Conservation (phyloP, 2,113 vertebrate species). For the Poecile atricapillus region DNA sequence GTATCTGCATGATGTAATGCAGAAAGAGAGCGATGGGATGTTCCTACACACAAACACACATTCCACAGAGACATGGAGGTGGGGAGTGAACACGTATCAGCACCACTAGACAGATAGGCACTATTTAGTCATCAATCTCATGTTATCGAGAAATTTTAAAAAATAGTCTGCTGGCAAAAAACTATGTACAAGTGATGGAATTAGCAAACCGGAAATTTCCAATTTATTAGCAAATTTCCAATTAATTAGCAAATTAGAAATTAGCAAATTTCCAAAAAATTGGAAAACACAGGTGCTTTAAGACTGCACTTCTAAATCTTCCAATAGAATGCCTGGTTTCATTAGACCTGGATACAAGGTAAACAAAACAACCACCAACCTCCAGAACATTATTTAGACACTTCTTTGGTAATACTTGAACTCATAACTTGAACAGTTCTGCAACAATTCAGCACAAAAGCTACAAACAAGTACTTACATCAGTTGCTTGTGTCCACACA, state of each 20-base stretch:
- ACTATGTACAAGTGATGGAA: not conserved
- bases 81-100: not conserved
- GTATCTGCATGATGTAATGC: not conserved
- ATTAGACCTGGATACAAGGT: not conserved
- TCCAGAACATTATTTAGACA: not conserved
- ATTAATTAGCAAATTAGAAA: too few species aligned
- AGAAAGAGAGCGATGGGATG: not conserved
- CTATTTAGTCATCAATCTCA: not conserved
- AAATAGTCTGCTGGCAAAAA: not conserved
- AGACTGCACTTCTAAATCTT: not conserved
- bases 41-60: not conserved
- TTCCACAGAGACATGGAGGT: not conserved
- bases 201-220: not conserved
- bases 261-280: too few species aligned
- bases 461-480: not conserved
- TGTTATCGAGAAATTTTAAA: not conserved
- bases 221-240: too few species aligned
- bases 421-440: not conserved
- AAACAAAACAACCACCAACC: not conserved
- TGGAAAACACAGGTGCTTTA: not conserved
- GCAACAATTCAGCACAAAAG: not conserved
- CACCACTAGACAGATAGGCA: rapidly evolving
- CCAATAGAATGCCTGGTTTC: not conserved
- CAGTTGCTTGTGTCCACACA: rapidly evolving
- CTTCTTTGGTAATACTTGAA: not conserved